A percentile compares a stretch with the other conserved stretches of the same genome.
Conservation (phyloP, 2,888 invertebrate species). For the Amphimallon solstitiale region DNA sequence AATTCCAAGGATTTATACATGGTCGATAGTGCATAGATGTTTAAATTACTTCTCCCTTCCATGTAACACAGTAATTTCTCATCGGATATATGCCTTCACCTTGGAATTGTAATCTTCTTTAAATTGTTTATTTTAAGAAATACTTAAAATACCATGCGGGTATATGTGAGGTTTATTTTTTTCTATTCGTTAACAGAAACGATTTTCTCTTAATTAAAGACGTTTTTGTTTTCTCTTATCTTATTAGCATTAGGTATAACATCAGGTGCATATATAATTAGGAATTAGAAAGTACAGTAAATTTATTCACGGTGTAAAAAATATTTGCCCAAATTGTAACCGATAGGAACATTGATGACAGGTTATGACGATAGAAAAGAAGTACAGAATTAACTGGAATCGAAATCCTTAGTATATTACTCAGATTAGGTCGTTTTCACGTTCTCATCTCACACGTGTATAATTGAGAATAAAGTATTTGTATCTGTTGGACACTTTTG, state of each 20-base stretch:
- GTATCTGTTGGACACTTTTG: too few species aligned
- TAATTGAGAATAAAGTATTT: too few species aligned
- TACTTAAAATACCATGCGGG: too few species aligned
- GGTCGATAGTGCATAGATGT: constrained; percentile 11
- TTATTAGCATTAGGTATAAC: background rate
- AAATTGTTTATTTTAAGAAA: too few species aligned
- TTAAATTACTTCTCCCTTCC: constrained; percentile 8
- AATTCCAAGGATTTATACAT: constrained; percentile 16
- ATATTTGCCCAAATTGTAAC: background rate
- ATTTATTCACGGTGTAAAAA: background rate
- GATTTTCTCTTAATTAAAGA: constrained; percentile 11
- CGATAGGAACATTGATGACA: background rate
- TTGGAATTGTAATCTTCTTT: too few species aligned
- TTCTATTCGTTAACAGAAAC: background rate
- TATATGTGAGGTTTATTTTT: too few species aligned
- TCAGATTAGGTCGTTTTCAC: too few species aligned
- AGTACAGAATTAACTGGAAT: too few species aligned
- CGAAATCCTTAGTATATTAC: too few species aligned
- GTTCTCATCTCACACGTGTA: too few species aligned
- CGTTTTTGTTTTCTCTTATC: constrained; percentile 3
- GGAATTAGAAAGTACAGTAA: constrained; percentile 4
- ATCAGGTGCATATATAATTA: background rate
- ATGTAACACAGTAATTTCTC: background rate
- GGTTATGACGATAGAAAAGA: too few species aligned
- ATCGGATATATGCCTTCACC: background rate